Evolutionary conservation across 1,140 invertebrate genomes (phyloP).

Genomic region (Diachasma alloeum): DNA sequence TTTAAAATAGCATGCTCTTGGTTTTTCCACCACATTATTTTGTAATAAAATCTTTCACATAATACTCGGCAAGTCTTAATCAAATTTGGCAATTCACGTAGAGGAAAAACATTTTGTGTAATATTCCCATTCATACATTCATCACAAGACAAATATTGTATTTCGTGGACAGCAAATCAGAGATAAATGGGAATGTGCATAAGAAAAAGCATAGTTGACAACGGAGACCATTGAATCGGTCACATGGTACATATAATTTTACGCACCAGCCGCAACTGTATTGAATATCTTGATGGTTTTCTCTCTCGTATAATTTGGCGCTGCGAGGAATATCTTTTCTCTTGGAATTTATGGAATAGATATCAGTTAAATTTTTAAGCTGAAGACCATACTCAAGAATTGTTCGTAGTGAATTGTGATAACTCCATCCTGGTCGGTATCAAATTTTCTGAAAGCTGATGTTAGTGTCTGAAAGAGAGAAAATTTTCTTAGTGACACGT

Average conservation of each 20-base stretch:
- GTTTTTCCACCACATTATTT: neutral
- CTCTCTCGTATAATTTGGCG: neutral
- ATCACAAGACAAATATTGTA: neutral
- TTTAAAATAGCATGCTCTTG: neutral
- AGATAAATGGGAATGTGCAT: neutral
- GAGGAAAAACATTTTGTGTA: neutral
- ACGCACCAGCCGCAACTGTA: neutral
- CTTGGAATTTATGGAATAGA: neutral
- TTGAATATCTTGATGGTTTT: neutral
- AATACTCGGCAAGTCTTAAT: neutral
- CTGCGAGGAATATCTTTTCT: neutral
- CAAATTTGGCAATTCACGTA: neutral
- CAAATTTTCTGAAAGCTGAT: conserved; percentile 85
- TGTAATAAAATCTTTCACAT: neutral
- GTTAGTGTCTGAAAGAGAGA: conserved; percentile 85
- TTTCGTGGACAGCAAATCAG: neutral
- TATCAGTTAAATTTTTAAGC: conserved; percentile 78
- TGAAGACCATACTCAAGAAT: conserved; percentile 95
- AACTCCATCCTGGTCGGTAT: conserved; percentile 93
- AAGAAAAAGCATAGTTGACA: neutral
- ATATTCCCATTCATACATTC: neutral
- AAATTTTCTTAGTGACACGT: neutral
- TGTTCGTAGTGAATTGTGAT: conserved; percentile 98
- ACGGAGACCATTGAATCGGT: neutral
- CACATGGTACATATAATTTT: neutral